These are phyloP conservation scores for Herpailurus yagouaroundi DNA, from an alignment of 2,113 vertebrate genomes.

Conservation along the genomic window DNA sequence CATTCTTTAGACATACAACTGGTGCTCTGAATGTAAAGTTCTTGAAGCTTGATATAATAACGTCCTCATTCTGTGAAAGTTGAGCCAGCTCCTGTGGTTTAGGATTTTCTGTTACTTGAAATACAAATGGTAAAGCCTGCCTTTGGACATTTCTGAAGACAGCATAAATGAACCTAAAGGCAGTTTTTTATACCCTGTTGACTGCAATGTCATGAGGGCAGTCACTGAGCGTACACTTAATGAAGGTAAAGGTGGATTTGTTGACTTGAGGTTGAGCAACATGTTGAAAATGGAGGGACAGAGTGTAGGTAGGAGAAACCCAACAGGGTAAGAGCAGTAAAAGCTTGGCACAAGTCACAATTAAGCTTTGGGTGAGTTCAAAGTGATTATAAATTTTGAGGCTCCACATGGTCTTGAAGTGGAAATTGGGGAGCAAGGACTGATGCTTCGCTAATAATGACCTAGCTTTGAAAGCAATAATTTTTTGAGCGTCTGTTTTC, in stretches of 20 bases:
- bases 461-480: neutral
- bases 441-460: neutral
- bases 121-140: neutral
- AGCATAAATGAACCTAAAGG: neutral
- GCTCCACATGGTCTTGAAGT: neutral
- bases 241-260: neutral
- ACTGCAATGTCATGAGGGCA: neutral
- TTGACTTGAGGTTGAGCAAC: neutral
- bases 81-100: neutral
- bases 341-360: neutral
- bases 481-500: neutral
- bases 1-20: neutral
- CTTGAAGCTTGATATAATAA: neutral
- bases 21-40: neutral
- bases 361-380: neutral
- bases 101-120: neutral
- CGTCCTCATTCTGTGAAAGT: neutral
- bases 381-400: neutral
- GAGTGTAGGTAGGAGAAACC: neutral
- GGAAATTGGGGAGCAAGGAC: neutral
- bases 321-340: neutral
- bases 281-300: neutral
- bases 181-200: neutral
- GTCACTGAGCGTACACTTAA: neutral
- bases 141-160: neutral